Percentiles rank a stretch among this genome's conserved stretches.
Evolutionary conservation across 2,113 vertebrate genomes (phyloP).

Genomic region (Lanius collurio): DNA sequence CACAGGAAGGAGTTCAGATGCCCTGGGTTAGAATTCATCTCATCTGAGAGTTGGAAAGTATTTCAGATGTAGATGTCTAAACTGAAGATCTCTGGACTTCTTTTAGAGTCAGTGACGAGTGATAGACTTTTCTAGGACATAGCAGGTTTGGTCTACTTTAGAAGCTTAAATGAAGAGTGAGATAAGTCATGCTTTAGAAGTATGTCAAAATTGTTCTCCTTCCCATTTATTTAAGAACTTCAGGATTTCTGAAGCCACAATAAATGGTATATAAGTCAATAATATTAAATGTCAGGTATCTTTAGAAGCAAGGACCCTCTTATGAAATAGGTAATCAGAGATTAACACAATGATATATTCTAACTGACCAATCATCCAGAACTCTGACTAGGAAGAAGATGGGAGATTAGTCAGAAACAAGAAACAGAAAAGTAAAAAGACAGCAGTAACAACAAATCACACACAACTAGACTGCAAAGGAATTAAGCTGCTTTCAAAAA

Average conservation of each 20-base stretch:
- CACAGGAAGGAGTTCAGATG: background rate
- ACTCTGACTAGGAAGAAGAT: background rate
- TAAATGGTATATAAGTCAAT: background rate
- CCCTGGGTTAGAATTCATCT: background rate
- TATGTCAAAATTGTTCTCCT: background rate
- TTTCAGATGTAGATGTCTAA: background rate
- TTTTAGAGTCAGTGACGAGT: background rate
- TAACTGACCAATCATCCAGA: background rate
- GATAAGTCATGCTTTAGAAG: background rate
- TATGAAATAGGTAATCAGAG: background rate
- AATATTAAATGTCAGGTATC: background rate
- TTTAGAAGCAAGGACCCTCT: background rate
- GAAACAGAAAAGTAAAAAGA: background rate
- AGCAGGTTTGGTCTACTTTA: background rate
- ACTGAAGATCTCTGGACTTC: background rate
- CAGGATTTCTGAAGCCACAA: background rate
- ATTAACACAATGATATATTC: background rate
- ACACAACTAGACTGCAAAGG: background rate
- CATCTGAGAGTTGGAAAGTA: background rate
- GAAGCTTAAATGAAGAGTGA: background rate
- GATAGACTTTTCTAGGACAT: background rate
- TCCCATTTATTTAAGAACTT: background rate
- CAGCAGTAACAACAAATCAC: background rate
- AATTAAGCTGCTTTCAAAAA: background rate
- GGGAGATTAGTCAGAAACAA: background rate